phyloP scores from a whole-genome alignment of 2,888 invertebrate genomes.

The Troides helena region DNA sequence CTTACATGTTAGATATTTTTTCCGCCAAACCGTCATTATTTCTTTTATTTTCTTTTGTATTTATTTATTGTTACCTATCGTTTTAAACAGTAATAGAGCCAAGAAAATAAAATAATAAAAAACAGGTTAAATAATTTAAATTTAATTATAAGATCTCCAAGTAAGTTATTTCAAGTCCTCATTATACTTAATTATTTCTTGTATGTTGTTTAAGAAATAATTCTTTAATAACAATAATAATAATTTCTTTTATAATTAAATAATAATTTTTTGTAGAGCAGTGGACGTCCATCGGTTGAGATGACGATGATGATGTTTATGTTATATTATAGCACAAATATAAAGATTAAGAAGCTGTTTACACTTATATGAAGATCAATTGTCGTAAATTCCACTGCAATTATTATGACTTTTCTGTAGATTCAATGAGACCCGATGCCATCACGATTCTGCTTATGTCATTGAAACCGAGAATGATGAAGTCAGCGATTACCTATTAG shows the following conservation, averaged over 20 bases:
- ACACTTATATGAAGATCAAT: background rate
- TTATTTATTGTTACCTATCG: no score
- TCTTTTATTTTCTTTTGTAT: no score
- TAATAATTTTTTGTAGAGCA: background rate
- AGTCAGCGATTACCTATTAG: background rate
- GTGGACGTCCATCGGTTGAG: no score
- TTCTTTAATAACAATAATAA: background rate
- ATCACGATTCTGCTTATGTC: background rate
- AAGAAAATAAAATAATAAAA: background rate
- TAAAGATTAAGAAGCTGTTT: background rate
- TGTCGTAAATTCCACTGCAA: no score
- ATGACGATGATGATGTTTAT: no score
- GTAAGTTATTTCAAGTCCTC: background rate
- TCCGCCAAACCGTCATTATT: no score
- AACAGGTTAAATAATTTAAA: background rate
- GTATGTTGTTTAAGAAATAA: background rate
- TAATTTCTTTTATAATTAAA: no score
- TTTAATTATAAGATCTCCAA: background rate
- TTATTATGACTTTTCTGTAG: background rate
- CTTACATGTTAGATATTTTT: no score
- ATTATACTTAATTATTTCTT: background rate
- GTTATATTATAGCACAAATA: no score
- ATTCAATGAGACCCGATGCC: background rate
- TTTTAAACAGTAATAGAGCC: background rate
- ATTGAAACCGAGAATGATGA: background rate